A percentile compares a stretch with the other conserved stretches of the same genome.
Conservation (phyloP, 2,113 vertebrate genomes). For the Laterallus jamaicensis region DNA sequence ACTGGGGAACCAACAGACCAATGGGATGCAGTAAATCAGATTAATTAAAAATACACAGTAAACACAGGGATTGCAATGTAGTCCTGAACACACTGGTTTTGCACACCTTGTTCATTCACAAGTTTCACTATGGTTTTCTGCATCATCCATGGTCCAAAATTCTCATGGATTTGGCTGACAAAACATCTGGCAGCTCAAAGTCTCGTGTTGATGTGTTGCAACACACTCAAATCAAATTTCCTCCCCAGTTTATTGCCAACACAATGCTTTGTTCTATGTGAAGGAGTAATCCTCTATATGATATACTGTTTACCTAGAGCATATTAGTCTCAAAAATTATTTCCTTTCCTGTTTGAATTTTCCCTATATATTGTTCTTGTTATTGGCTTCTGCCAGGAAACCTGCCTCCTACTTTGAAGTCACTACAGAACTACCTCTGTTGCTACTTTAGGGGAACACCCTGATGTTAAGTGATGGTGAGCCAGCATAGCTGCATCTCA, state of each 20-base stretch:
- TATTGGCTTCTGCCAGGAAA: background rate
- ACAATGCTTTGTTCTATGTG: background rate
- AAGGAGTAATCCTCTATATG: background rate
- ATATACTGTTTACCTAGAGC: background rate
- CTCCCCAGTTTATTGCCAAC: background rate
- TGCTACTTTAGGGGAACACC: background rate
- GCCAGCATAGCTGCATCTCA: background rate
- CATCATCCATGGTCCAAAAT: background rate
- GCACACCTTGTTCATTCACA: background rate
- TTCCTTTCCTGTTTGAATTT: background rate
- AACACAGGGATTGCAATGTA: background rate
- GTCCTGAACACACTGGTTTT: background rate
- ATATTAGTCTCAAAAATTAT: background rate
- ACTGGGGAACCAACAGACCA: background rate
- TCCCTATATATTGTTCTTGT: background rate
- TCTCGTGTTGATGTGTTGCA: background rate
- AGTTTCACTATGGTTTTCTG: background rate
- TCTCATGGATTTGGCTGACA: background rate
- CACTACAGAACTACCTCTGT: background rate
- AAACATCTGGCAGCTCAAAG: background rate
- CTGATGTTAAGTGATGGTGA: background rate
- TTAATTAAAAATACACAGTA: background rate
- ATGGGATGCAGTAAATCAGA: background rate
- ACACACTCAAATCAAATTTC: background rate
- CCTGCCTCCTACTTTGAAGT: background rate